phyloP scores from a whole-genome alignment of 30 jellyfish, hydroid and myxozoan genomes.

The Clytia hemisphaerica region DNA sequence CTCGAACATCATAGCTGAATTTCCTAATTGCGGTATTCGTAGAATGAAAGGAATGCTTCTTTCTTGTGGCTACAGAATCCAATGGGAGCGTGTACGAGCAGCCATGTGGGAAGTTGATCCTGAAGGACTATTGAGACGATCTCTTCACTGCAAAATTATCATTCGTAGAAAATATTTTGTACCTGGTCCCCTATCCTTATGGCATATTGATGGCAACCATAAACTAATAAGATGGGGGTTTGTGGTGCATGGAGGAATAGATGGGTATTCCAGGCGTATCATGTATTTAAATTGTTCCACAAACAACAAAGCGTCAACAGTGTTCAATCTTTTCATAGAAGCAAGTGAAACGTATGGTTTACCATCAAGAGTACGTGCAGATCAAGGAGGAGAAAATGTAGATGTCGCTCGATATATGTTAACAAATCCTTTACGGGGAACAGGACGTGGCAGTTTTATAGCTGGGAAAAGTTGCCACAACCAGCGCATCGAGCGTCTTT shows the following conservation, averaged over 20 bases:
- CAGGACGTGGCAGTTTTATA: conserved; percentile 12
- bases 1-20: not conserved
- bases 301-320: conserved; percentile 40
- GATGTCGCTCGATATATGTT: conserved; percentile 24
- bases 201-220: conserved; percentile 61
- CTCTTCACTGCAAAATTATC: not conserved
- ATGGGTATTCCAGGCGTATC: conserved; percentile 46
- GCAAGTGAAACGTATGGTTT: conserved; percentile 20
- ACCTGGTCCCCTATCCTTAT: conserved; percentile 39
- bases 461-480: conserved; percentile 23
- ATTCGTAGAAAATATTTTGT: conserved; percentile 41
- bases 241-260: conserved; percentile 64
- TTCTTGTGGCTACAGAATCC: not conserved
- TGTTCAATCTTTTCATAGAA: conserved; percentile 13
- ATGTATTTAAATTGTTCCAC: conserved; percentile 37
- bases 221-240: conserved; percentile 44
- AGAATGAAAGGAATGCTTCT: too few relatives aligned
- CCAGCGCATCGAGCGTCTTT: conserved; percentile 24
- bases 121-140: not conserved
- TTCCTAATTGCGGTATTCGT: not conserved
- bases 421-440: conserved; percentile 19
- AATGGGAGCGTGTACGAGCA: not conserved
- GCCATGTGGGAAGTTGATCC: conserved; percentile 12
- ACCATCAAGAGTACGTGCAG: conserved; percentile 32
- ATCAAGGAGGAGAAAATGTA: conserved; percentile 46